Percentiles rank a stretch among this genome's conserved stretches.
Conservation (phyloP, 2,888 invertebrate genomes). For the Orchesellides sinensis region DNA sequence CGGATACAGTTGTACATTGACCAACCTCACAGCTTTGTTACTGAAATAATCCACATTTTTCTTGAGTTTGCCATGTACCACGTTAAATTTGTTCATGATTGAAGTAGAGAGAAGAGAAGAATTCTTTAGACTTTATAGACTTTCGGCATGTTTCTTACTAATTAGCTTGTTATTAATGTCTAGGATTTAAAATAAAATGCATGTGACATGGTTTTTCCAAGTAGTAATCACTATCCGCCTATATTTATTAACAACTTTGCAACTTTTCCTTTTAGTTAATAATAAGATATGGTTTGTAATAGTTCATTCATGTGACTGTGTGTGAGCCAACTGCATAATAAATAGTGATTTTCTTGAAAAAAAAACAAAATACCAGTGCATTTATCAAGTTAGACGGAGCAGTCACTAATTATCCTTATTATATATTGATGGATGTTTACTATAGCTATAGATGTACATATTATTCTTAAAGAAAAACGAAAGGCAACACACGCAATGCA, state of each 20-base stretch:
- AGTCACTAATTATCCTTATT: slow-evolving; percentile 50
- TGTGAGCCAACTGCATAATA: background rate
- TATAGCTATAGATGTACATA: too few relatives aligned
- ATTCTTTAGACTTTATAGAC: too few relatives aligned
- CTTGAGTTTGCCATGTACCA: too few relatives aligned
- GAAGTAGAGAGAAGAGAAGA: too few relatives aligned
- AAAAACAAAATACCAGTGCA: background rate
- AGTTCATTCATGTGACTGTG: background rate
- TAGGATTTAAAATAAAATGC: slow-evolving; percentile 4
- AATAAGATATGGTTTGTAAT: background rate
- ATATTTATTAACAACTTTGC: slow-evolving; percentile 1
- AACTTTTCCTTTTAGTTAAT: background rate
- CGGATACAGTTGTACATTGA: too few relatives aligned
- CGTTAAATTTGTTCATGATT: too few relatives aligned
- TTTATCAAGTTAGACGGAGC: background rate
- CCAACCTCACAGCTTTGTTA: background rate
- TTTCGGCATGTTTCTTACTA: slow-evolving; percentile 25
- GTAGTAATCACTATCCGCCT: too few relatives aligned
- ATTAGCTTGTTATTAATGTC: slow-evolving; percentile 22
- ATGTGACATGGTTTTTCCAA: slow-evolving; percentile 30
- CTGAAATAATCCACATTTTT: too few relatives aligned
- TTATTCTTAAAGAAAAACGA: too few relatives aligned
- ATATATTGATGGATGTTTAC: background rate
- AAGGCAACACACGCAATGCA: slow-evolving; percentile 32
- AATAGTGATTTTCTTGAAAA: background rate